Evolutionary conservation across 2,113 vertebrate genomes (phyloP).

Genomic region (Pterocles orientalis): DNA sequence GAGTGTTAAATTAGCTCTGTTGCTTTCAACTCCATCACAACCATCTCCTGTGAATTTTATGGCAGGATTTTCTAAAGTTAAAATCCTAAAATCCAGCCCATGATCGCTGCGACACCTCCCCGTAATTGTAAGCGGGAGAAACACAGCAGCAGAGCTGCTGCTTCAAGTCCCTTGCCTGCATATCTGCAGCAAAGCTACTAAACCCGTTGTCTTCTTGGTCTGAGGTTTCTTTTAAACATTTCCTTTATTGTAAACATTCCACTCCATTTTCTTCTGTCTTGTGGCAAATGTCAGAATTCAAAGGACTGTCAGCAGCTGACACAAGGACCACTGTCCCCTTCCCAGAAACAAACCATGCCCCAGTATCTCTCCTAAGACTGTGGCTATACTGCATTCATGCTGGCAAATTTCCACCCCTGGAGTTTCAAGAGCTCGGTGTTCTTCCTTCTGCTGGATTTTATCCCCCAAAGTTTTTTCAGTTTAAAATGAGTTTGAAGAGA

Average conservation of each 20-base stretch:
- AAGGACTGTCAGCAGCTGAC: background rate
- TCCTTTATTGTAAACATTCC: background rate
- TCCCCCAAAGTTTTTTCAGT: background rate
- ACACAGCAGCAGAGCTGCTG: background rate
- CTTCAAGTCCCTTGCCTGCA: background rate
- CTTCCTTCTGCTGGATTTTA: background rate
- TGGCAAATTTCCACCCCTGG: background rate
- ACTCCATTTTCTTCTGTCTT: background rate
- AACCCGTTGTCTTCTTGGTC: background rate
- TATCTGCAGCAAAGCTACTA: background rate
- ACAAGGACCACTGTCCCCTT: background rate
- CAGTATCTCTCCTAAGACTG: background rate
- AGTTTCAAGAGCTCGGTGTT: background rate
- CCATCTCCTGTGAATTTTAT: background rate
- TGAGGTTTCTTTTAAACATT: background rate
- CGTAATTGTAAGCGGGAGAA: background rate
- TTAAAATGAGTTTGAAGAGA: background rate
- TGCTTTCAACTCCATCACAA: background rate
- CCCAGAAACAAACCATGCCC: background rate
- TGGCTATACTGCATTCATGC: background rate
- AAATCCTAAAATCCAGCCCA: background rate
- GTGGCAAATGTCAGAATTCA: constrained; percentile 18
- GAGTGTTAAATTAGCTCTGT: background rate
- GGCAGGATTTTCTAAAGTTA: background rate
- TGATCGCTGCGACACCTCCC: background rate